phyloP scores from a whole-genome alignment of 2,888 invertebrate species.

The Drosophila kuntzei region DNA sequence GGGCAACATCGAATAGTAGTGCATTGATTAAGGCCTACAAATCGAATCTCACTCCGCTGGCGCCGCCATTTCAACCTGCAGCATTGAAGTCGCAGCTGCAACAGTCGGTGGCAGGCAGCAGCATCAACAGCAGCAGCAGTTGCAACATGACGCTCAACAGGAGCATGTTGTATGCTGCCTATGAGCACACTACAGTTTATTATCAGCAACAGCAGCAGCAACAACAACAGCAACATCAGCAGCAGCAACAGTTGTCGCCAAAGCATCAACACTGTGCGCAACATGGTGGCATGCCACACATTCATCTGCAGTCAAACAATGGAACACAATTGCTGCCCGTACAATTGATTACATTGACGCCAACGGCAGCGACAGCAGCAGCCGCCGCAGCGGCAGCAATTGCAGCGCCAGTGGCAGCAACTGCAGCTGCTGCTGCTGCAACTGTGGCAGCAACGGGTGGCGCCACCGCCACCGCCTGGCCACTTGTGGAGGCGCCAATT shows the following conservation, averaged over 20 bases:
- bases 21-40: slow-evolving; percentile 76
- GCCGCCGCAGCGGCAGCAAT: slow-evolving; percentile 71
- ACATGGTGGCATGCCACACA: slow-evolving; percentile 73
- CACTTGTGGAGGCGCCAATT: slow-evolving; percentile 87
- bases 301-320: slow-evolving; percentile 65
- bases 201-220: slow-evolving; percentile 68
- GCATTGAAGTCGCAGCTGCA: slow-evolving; percentile 61
- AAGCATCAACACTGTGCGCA: slow-evolving; percentile 75
- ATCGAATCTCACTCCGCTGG: slow-evolving; percentile 81
- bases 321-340: slow-evolving; percentile 87
- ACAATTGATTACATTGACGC: slow-evolving; percentile 85
- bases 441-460: slow-evolving; percentile 71
- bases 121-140: slow-evolving; percentile 31
- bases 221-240: slow-evolving; percentile 52
- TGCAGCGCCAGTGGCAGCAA: slow-evolving; percentile 31
- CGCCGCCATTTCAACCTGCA: slow-evolving; percentile 81
- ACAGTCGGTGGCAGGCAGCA: slow-evolving; percentile 29
- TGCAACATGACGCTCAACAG: slow-evolving; percentile 25
- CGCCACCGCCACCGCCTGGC: slow-evolving; percentile 84
- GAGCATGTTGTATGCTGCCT: slow-evolving; percentile 65
- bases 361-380: slow-evolving; percentile 70
- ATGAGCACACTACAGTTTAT: slow-evolving; percentile 78
- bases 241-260: slow-evolving; percentile 49
- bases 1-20: slow-evolving; percentile 38
- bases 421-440: slow-evolving; percentile 21